Evolutionary conservation across 2,113 vertebrate genomes (phyloP).

Genomic region (Lasiurus cinereus): DNA sequence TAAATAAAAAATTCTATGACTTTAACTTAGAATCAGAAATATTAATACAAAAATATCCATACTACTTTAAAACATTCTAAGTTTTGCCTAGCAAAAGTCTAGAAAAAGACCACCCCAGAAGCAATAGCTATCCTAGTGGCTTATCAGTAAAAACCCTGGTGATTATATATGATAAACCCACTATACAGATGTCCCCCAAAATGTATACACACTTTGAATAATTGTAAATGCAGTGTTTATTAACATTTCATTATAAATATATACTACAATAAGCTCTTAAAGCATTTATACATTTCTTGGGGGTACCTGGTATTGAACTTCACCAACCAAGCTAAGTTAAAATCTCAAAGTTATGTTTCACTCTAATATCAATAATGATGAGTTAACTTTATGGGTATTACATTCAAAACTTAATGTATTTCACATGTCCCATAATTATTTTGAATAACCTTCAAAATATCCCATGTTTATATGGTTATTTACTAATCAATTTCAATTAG

Average conservation of each 20-base stretch:
- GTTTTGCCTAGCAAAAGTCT: neutral
- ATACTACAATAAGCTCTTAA: no score
- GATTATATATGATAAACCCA: neutral
- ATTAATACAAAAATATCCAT: neutral
- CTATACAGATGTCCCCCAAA: no score
- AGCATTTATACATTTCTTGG: no score
- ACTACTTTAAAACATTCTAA: neutral
- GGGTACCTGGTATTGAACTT: neutral
- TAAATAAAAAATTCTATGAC: neutral
- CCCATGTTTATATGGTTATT: neutral
- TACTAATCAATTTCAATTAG: neutral
- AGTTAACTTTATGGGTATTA: neutral
- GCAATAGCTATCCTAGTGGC: fast-evolving
- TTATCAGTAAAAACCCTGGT: neutral
- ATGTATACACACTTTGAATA: no score
- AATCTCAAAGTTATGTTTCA: constrained; percentile 12
- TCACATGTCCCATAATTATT: neutral
- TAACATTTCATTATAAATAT: no score
- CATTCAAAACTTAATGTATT: neutral
- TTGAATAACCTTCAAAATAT: neutral
- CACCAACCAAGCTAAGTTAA: neutral
- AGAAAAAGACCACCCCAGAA: neutral
- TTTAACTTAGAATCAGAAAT: neutral
- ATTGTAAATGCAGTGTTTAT: no score
- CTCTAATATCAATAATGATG: constrained; percentile 22